Conservation (phyloP, 2,797 vertebrate genomes). For the Pterois miles region DNA sequence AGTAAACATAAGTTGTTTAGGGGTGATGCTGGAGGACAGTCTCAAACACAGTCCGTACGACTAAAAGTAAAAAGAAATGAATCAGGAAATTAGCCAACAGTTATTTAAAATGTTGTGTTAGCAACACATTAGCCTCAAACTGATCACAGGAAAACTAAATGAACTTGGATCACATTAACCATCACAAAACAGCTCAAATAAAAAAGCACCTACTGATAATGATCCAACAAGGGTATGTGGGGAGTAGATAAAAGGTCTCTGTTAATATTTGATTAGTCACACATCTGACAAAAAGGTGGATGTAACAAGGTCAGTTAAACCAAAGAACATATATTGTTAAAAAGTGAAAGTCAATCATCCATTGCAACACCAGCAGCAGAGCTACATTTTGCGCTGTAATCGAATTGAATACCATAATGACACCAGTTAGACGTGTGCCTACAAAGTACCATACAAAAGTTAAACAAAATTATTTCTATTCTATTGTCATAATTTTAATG, state of each 20-base stretch:
- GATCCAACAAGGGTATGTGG: background rate
- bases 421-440: too few species aligned
- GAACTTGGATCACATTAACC: background rate
- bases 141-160: background rate
- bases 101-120: background rate
- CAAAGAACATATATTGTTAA: too few species aligned
- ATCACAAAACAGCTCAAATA: background rate
- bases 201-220: background rate
- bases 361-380: too few species aligned
- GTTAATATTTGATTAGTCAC: background rate
- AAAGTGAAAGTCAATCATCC: too few species aligned
- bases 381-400: too few species aligned
- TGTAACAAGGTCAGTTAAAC: background rate
- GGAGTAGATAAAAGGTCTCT: background rate
- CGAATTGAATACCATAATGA: too few species aligned
- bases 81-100: background rate
- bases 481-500: too few species aligned
- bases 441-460: too few species aligned
- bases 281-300: background rate
- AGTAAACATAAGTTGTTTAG: too few species aligned
- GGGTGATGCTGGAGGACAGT: too few species aligned
- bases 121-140: rapidly evolving
- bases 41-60: too few species aligned
- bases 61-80: background rate
- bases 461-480: too few species aligned